phyloP scores from a whole-genome alignment of 1,140 invertebrate genomes.

The Temnothorax curvispinosus region DNA sequence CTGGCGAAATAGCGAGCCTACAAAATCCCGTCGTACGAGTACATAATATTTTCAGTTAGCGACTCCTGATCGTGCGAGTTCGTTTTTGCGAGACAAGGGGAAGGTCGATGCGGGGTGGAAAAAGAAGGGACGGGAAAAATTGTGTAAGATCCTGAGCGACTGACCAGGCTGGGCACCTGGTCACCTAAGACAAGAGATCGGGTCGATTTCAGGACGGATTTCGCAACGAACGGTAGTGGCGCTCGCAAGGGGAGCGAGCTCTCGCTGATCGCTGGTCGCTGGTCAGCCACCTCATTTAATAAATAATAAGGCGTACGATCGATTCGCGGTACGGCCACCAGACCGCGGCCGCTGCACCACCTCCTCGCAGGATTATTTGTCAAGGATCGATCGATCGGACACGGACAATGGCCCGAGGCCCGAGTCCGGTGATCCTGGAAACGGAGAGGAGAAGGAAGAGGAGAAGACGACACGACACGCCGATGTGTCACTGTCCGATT shows the following conservation, averaged over 20 bases:
- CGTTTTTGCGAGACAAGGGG: background rate
- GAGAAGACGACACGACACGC: background rate
- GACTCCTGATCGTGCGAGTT: conserved; percentile 58
- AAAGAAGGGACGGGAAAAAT: conserved; percentile 41
- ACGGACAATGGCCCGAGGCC: background rate
- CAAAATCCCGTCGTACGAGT: conserved; percentile 41
- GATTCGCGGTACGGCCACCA: conserved; percentile 14
- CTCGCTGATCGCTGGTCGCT: conserved; percentile 35
- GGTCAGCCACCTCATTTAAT: conserved; percentile 62
- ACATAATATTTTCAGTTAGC: conserved; percentile 42
- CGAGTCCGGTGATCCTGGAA: conserved; percentile 29
- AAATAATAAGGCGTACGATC: conserved; percentile 64
- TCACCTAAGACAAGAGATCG: conserved; percentile 40
- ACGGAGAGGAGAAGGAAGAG: background rate
- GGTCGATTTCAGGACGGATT: conserved; percentile 64
- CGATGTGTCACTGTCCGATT: conserved; percentile 71
- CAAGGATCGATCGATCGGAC: conserved; percentile 44
- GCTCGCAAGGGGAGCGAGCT: conserved; percentile 16
- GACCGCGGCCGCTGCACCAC: background rate
- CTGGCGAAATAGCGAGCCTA: conserved; percentile 26
- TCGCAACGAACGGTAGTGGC: background rate
- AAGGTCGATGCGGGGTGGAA: conserved; percentile 3
- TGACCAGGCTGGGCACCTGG: conserved; percentile 65
- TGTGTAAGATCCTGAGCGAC: conserved; percentile 39
- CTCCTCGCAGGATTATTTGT: conserved; percentile 53